phyloP scores from a whole-genome alignment of 2,888 invertebrate genomes.

The Seira sanloemensis region DNA sequence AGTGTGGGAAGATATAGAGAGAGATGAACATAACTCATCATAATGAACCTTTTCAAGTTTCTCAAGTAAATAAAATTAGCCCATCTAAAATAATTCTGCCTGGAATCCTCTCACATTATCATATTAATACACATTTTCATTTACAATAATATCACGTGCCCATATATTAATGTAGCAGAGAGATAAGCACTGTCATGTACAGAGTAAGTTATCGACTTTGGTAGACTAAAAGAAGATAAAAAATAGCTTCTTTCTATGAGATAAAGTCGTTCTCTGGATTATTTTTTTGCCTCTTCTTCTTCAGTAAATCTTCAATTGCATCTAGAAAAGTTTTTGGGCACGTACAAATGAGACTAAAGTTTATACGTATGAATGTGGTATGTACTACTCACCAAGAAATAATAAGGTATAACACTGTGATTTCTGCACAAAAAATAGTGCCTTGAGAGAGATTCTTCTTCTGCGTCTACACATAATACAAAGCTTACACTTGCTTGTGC shows the following conservation, averaged over 20 bases:
- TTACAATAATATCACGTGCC: background rate
- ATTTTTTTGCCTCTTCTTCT: constrained; percentile 29
- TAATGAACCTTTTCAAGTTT: constrained; percentile 18
- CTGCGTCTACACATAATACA: too few species aligned
- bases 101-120: constrained; percentile 24
- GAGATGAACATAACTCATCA: constrained; percentile 20
- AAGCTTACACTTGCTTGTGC: too few species aligned
- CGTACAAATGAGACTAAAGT: too few species aligned
- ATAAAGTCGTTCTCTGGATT: constrained; percentile 30
- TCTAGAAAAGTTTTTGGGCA: constrained; percentile 1
- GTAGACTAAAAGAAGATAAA: constrained; percentile 18
- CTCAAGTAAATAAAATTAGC: constrained; percentile 25
- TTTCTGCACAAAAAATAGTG: too few species aligned
- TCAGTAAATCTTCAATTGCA: constrained; percentile 31
- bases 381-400: too few species aligned
- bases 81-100: constrained; percentile 37
- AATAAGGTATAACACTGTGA: too few species aligned
- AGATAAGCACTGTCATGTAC: background rate
- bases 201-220: background rate
- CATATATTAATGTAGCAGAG: background rate
- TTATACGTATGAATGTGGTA: too few species aligned
- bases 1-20: background rate
- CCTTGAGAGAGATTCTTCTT: too few species aligned
- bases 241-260: constrained; percentile 28
- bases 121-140: too few species aligned